phyloP scores from a whole-genome alignment of 2,888 invertebrate species.

The Nemotelus pantherinus region DNA sequence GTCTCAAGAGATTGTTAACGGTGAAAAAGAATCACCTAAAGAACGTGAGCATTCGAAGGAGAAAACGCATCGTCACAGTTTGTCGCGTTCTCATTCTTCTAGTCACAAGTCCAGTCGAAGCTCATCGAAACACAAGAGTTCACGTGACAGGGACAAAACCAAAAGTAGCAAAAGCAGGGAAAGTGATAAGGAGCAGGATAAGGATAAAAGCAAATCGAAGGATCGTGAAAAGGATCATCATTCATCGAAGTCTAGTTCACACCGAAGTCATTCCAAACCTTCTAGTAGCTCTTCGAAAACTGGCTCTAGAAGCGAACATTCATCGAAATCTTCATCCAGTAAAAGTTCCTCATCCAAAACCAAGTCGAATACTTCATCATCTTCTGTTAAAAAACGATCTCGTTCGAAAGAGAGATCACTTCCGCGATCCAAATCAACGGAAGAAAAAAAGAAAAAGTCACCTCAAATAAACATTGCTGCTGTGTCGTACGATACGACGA shows the following conservation, averaged over 20 bases:
- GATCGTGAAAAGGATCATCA: slow-evolving; percentile 9
- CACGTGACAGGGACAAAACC: slow-evolving; percentile 16
- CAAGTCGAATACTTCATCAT: slow-evolving; percentile 31
- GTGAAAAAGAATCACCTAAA: slow-evolving; percentile 12
- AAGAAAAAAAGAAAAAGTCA: slow-evolving; percentile 46
- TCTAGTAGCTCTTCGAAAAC: slow-evolving; percentile 2
- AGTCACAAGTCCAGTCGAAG: slow-evolving; percentile 15
- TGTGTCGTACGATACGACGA: slow-evolving; percentile 53
- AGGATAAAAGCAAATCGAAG: background rate
- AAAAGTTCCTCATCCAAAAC: slow-evolving; percentile 45
- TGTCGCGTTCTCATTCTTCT: slow-evolving; percentile 43
- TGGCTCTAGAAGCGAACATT: slow-evolving; percentile 3
- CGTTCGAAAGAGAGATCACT: slow-evolving; percentile 46
- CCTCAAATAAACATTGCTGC: slow-evolving; percentile 43
- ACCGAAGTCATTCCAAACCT: slow-evolving; percentile 33
- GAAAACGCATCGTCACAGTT: slow-evolving; percentile 22
- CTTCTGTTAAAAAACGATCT: slow-evolving; percentile 14
- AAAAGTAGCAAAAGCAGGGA: background rate
- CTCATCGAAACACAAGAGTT: slow-evolving; percentile 25
- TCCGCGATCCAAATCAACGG: slow-evolving; percentile 43
- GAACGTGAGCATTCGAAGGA: slow-evolving; percentile 27
- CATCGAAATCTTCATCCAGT: slow-evolving; percentile 7
- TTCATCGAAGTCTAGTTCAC: slow-evolving; percentile 24
- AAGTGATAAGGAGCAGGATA: background rate
- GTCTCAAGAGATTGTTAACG: slow-evolving; percentile 36